Evolutionary conservation across 2,797 vertebrate genomes (phyloP), one percentile per base, ranked within the genome.

Genomic region (Centropyge bicolor): DNA sequence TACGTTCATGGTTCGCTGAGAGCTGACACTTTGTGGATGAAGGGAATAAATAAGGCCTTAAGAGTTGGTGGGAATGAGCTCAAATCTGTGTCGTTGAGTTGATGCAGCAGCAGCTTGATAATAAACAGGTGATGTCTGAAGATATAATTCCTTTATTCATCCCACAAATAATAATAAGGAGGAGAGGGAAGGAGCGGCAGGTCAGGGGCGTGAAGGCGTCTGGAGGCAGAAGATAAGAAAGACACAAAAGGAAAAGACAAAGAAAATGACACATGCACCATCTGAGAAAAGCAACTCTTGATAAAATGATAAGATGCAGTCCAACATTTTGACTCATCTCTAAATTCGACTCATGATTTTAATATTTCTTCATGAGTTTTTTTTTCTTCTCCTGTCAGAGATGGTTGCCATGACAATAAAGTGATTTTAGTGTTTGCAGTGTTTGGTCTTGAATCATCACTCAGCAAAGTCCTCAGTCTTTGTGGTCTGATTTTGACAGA

Each of bases 221-320:
- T 46, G 38, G 60, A 85, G 52, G 68, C 57, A 62, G 57, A 45
- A 64, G 71, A 81, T 55, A 57, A 72, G 45, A 48, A 4, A 40
- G 27, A 68, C 38, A 41, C 12, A 69, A 56, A 60, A 48, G 19
- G n/a, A 49, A 49, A 20, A 65, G 27, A 24, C 5, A 74, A 38
- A 22, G 8, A 62, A 20, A 27, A 67, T 17, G 36, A 51, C 22
- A 51, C 24, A 56, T 46, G 14, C 10, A 24, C 4, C n/a, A 35
- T 52, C 35, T 66, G 35, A 49, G 40, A 56, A 55, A 46, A 22
- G 10, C n/a, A 62, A 48, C 20, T 56, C 4, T 11, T n/a, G 11
- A 56, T 12, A 54, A 36, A 76, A 20, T 38, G 1, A 45, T 45
- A 14, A 40, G 27, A 43, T 10, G 36, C 6, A 31, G 35, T 14